Base-by-base conservation (phyloP, 1,140 invertebrate genomes). In the Lethrus apterus region DNA sequence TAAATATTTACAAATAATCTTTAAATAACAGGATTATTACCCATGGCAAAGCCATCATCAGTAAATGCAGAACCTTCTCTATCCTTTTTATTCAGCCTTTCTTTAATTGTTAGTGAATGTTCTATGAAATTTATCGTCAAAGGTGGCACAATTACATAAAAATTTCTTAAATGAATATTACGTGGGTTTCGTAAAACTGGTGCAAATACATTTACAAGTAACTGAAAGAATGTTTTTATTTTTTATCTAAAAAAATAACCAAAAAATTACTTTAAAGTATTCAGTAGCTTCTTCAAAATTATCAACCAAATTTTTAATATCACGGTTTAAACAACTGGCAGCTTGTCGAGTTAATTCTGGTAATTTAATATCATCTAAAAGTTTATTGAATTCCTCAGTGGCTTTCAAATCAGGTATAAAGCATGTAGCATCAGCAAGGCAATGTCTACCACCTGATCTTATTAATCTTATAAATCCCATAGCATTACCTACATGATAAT, bases 11-110 rank as follows among this genome's bases (percentile, higher is more conserved):
- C 10, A 2, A 36, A 10, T 20, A 11, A 10, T 15, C 17, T 29
- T 47, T 11, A 11, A 47, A 13, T 21, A 1, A 0, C 42, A 45
- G 45, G 20, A 33, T 17, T 41, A 57, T 68, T 65, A 80, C 94
- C 95, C 78, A 99, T 91, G 17, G 93, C 87, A 74, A 99, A 98
- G 23, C 96, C 96, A 71, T 99, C 96, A 70, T 99, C 94, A 4
- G 91, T 94, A 67, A 99, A 98, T 2, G 89, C 79, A 44, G 89
- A 86, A 17, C 85, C 87, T 10, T 77, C 67, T 63, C 86, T 85
- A 57, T 91, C 90, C 59, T 91, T 93, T 57, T 87, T 88, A 54
- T 73, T 79, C 68, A 98, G 81, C 65, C 92, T 90, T 56, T 98
- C 91, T 66, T 98, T 97, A 54, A 86, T 88, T 13, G 83, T 79